Evolutionary conservation across 2,888 invertebrate species (phyloP).

Genomic region (Vandiemenella viatica): DNA sequence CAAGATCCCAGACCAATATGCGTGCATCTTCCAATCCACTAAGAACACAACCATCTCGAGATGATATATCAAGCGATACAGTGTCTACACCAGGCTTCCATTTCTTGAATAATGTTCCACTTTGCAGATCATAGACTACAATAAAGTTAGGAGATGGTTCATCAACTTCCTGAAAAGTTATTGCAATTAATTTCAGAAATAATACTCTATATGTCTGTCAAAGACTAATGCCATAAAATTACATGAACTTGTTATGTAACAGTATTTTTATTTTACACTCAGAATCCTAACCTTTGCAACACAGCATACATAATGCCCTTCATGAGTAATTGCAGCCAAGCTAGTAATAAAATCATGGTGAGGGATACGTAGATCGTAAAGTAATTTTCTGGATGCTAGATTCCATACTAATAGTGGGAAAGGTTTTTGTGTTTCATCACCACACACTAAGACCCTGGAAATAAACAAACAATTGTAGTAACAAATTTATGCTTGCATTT

Average conservation of each 20-base stretch:
- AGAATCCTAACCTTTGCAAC: slow-evolving; percentile 28
- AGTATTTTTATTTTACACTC: not conserved
- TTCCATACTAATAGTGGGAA: slow-evolving; percentile 84
- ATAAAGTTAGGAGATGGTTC: slow-evolving; percentile 78
- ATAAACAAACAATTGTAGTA: slow-evolving; percentile 5
- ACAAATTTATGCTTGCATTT: too few species aligned
- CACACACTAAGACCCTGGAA: slow-evolving; percentile 66
- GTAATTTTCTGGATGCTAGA: slow-evolving; percentile 61
- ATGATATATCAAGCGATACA: slow-evolving; percentile 72
- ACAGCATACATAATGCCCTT: slow-evolving; percentile 47
- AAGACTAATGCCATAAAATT: not conserved
- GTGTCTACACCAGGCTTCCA: slow-evolving; percentile 79
- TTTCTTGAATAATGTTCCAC: slow-evolving; percentile 79
- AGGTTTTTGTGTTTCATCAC: slow-evolving; percentile 84
- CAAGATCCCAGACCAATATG: slow-evolving; percentile 73
- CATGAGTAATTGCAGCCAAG: slow-evolving; percentile 69
- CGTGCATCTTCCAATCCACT: slow-evolving; percentile 69
- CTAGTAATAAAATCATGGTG: slow-evolving; percentile 79
- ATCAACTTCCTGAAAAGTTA: slow-evolving; percentile 40
- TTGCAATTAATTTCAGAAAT: not conserved
- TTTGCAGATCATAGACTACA: slow-evolving; percentile 78
- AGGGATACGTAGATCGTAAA: slow-evolving; percentile 75
- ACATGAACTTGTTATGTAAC: not conserved
- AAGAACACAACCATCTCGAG: slow-evolving; percentile 66
- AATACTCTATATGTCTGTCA: not conserved